Percentiles rank a stretch among this genome's conserved stretches.
These are phyloP conservation scores for Drosophila melanica DNA, from an alignment of 1,140 invertebrate genomes.

Conservation along the genomic window DNA sequence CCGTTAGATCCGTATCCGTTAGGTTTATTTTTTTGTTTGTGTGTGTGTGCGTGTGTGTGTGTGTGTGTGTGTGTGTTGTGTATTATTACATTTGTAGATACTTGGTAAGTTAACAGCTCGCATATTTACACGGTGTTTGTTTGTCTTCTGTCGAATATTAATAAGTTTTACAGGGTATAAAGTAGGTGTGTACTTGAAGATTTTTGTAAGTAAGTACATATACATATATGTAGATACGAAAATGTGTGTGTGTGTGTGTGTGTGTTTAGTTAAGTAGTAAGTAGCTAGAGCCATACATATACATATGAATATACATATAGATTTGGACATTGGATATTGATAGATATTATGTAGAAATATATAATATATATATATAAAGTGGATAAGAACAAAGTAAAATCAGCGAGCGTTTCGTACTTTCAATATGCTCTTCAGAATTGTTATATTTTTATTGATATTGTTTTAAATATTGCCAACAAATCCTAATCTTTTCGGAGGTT, in stretches of 20 bases:
- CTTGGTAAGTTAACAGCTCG: conserved; percentile 49
- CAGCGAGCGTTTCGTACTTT: conserved; percentile 59
- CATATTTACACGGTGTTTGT: conserved; percentile 59
- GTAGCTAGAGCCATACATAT: conserved; percentile 42
- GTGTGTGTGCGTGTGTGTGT: conserved; percentile 31
- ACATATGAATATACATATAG: conserved; percentile 37
- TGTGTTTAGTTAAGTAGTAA: conserved; percentile 35
- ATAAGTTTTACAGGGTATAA: conserved; percentile 26
- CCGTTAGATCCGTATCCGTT: conserved; percentile 23
- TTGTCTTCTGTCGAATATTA: conserved; percentile 5
- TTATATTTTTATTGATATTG: neutral
- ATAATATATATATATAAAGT: conserved; percentile 1
- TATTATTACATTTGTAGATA: conserved; percentile 25
- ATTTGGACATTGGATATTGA: conserved; percentile 26
- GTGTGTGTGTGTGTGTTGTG: conserved; percentile 19
- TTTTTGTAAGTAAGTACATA: conserved; percentile 2
- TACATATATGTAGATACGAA: conserved; percentile 6
- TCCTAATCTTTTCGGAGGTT: conserved; percentile 13
- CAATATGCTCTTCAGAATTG: conserved; percentile 51
- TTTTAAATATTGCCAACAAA: conserved; percentile 45
- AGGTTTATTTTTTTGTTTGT: conserved; percentile 20
- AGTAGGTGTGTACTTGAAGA: neutral
- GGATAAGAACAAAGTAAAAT: conserved; percentile 75
- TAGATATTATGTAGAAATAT: conserved; percentile 7
- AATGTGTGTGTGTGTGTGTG: conserved; percentile 9